Conservation (phyloP, 1,140 invertebrate genomes). For the Macrocentrus cingulum region DNA sequence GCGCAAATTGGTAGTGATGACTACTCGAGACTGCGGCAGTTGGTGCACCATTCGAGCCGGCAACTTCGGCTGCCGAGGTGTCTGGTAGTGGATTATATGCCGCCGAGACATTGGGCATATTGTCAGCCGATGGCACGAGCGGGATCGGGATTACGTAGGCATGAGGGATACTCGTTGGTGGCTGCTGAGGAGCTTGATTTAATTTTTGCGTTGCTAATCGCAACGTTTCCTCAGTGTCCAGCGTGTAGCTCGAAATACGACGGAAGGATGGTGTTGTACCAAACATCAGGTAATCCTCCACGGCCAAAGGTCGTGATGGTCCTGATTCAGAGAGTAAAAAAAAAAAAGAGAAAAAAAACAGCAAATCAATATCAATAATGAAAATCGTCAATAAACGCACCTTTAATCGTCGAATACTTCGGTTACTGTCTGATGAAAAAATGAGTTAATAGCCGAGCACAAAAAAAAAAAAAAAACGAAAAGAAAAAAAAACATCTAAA, state of each 20-base stretch:
- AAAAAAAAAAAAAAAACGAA: slow-evolving; percentile 4
- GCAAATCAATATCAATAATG: not conserved
- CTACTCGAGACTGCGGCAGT: slow-evolving; percentile 32
- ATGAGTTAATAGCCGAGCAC: no score
- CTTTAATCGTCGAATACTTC: no score
- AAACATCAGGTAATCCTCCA: slow-evolving; percentile 56
- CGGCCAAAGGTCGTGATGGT: slow-evolving; percentile 46
- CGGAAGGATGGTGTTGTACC: slow-evolving; percentile 53
- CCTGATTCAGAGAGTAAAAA: slow-evolving; percentile 34
- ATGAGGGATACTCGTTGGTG: slow-evolving; percentile 43
- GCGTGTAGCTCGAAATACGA: slow-evolving; percentile 47
- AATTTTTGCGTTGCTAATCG: slow-evolving; percentile 55
- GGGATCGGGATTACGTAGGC: slow-evolving; percentile 57
- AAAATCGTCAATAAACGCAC: not conserved
- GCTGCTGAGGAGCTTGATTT: slow-evolving; percentile 45
- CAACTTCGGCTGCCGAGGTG: slow-evolving; percentile 30
- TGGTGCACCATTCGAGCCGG: slow-evolving; percentile 35
- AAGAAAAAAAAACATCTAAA: no score
- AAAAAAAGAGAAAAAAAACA: not conserved
- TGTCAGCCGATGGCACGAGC: slow-evolving; percentile 54
- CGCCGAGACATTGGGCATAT: slow-evolving; percentile 38
- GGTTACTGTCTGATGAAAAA: no score
- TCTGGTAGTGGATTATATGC: slow-evolving; percentile 21
- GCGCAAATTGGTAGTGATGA: slow-evolving; percentile 44
- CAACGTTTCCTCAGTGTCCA: slow-evolving; percentile 54